Percentiles rank a stretch among this genome's conserved stretches.
Evolutionary conservation across 1,140 invertebrate species (phyloP).

Genomic region (Drosophila persimilis): DNA sequence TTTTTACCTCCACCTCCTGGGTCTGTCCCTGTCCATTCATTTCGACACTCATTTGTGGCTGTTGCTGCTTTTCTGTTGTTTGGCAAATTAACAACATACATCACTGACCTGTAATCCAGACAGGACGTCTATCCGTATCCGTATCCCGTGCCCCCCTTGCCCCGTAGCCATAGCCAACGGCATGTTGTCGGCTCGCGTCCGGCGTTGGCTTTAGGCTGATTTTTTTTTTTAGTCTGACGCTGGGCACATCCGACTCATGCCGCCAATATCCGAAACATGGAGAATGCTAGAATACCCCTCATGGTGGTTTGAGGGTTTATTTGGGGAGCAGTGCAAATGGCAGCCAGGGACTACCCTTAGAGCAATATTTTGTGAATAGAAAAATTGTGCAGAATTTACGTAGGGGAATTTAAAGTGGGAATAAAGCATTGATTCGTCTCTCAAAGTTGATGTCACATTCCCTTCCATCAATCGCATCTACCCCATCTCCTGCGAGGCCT

Average conservation of each 20-base stretch:
- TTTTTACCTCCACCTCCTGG: slow-evolving; percentile 2
- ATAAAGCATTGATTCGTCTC: too few relatives aligned
- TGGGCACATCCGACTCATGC: too few relatives aligned
- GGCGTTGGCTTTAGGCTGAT: slow-evolving; percentile 10
- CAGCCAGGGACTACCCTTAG: too few relatives aligned
- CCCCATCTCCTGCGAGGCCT: background rate
- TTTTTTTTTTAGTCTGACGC: slow-evolving; percentile 5
- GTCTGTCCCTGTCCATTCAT: slow-evolving; percentile 12
- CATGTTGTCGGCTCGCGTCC: slow-evolving; percentile 28
- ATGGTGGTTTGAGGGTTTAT: background rate
- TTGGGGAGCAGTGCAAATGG: too few relatives aligned
- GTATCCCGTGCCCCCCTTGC: background rate
- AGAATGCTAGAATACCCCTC: background rate
- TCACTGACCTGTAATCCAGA: slow-evolving; percentile 61
- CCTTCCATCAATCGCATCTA: background rate
- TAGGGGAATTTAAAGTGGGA: background rate
- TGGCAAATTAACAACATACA: slow-evolving; percentile 71
- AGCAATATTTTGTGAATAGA: too few relatives aligned
- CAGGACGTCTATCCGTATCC: background rate
- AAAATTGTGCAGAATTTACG: background rate
- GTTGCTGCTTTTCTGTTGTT: slow-evolving; percentile 27
- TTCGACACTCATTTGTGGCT: slow-evolving; percentile 23
- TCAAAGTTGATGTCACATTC: background rate
- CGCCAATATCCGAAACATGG: background rate
- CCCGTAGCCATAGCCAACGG: slow-evolving; percentile 8